Conservation (phyloP, 1,140 invertebrate genomes). For the Oreohelix idahoensis region DNA sequence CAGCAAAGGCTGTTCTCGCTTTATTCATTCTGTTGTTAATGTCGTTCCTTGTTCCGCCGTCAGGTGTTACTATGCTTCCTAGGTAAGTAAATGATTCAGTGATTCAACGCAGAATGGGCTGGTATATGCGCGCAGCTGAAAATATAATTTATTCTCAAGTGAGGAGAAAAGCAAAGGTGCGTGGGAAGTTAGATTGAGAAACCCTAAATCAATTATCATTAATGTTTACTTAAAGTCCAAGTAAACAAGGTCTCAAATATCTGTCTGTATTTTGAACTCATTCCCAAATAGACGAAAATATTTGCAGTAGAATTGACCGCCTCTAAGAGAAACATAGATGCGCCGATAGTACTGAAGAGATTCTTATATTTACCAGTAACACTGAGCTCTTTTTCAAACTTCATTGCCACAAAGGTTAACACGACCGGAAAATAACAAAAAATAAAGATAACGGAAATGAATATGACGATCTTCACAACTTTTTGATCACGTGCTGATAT, state of each 20-base stretch:
- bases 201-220: too few relatives aligned
- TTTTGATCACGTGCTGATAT: background rate
- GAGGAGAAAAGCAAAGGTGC: too few relatives aligned
- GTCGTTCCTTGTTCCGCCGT: too few relatives aligned
- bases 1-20: too few relatives aligned
- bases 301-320: background rate
- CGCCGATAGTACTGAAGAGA: background rate
- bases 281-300: background rate
- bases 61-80: too few relatives aligned
- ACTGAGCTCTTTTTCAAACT: background rate
- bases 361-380: background rate
- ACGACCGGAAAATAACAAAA: background rate
- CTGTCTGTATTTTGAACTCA: background rate
- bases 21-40: too few relatives aligned
- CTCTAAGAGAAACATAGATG: background rate
- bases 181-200: too few relatives aligned
- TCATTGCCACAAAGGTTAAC: background rate
- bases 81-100: too few relatives aligned
- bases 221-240: too few relatives aligned
- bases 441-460: conserved; percentile 11
- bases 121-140: too few relatives aligned
- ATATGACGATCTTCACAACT: background rate
- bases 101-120: too few relatives aligned
- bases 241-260: background rate
- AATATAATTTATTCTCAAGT: too few relatives aligned